Evolutionary conservation across 2,888 invertebrate genomes (phyloP).

Genomic region (Halictus ligatus): DNA sequence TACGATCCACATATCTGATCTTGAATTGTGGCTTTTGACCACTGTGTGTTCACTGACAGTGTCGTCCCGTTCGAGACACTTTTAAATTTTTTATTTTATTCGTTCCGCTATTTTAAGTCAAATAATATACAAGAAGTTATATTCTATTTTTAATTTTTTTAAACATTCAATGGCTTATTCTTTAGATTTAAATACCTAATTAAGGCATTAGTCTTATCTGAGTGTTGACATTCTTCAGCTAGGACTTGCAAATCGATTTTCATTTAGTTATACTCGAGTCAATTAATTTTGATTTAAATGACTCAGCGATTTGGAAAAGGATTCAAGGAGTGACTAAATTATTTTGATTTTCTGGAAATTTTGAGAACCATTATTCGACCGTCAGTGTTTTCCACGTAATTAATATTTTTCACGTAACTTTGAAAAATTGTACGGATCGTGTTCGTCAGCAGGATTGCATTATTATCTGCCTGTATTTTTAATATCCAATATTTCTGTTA

Average conservation of each 20-base stretch:
- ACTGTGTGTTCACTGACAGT: not conserved
- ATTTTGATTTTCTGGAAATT: not conserved
- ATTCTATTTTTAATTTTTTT: not conserved
- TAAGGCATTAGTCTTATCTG: not conserved
- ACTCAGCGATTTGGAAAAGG: too few species aligned
- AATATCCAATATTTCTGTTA: slow-evolving; percentile 3
- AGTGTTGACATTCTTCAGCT: not conserved
- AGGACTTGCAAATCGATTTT: too few species aligned
- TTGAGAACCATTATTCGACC: too few species aligned
- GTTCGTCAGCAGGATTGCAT: not conserved
- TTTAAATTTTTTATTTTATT: not conserved
- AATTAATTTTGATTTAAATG: too few species aligned
- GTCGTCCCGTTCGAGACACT: too few species aligned
- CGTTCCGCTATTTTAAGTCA: not conserved
- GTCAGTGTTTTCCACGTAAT: too few species aligned
- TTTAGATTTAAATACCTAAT: too few species aligned
- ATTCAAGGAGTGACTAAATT: not conserved
- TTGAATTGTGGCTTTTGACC: not conserved
- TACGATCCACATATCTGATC: not conserved
- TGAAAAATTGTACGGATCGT: not conserved
- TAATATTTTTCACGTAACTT: too few species aligned
- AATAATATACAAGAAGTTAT: not conserved
- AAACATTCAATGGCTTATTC: not conserved
- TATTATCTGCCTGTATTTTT: not conserved
- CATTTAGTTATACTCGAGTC: too few species aligned